These are phyloP conservation scores for Carcharodon carcharias DNA, from an alignment of 2,797 vertebrate genomes.

Conservation along the genomic window DNA sequence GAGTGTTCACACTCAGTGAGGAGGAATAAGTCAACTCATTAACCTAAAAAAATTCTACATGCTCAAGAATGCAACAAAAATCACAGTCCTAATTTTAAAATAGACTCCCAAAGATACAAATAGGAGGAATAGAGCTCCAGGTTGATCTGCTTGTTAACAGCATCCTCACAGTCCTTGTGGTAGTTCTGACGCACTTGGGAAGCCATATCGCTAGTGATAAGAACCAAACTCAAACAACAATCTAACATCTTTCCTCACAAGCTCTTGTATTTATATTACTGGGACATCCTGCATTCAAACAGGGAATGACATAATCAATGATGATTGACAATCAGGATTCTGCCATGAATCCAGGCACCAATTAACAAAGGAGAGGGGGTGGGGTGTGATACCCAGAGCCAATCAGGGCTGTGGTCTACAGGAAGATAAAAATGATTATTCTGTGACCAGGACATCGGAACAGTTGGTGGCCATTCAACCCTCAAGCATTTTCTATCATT, in stretches of 20 bases:
- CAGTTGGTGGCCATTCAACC: too few relatives aligned
- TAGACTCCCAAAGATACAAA: not conserved
- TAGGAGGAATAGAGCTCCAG: slow-evolving; percentile 7
- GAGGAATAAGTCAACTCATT: too few relatives aligned
- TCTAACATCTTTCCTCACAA: rapidly evolving
- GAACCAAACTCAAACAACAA: not conserved
- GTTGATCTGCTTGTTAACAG: not conserved
- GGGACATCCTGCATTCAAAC: not conserved
- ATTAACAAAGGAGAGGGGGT: not conserved
- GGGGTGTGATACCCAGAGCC: not conserved
- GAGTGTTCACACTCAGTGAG: too few relatives aligned
- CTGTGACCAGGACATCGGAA: not conserved
- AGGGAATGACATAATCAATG: not conserved
- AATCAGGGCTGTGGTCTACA: slow-evolving; percentile 17
- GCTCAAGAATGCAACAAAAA: too few relatives aligned
- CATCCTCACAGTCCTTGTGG: not conserved
- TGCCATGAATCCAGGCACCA: not conserved
- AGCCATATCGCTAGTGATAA: too few relatives aligned
- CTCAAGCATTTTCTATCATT: too few relatives aligned
- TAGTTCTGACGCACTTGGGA: not conserved
- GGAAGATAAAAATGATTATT: not conserved
- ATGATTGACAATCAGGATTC: not conserved
- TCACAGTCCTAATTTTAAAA: not conserved
- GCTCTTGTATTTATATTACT: not conserved
- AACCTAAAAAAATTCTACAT: too few relatives aligned